Conservation (phyloP, 2,888 invertebrate genomes). For the Ceriagrion tenellum region DNA sequence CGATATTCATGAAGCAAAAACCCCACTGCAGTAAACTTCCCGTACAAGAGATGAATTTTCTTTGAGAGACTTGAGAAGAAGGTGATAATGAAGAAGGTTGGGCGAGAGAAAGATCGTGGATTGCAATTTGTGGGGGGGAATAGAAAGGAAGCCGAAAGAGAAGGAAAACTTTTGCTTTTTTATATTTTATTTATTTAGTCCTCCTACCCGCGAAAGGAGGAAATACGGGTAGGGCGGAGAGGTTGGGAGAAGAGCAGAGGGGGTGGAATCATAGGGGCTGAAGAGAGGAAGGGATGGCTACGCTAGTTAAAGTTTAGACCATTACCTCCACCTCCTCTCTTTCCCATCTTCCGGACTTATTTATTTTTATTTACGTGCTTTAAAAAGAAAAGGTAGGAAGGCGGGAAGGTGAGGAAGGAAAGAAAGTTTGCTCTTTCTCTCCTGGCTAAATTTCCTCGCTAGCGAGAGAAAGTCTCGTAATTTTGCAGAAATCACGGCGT, state of each 20-base stretch:
- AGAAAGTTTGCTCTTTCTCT: background rate
- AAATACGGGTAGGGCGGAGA: background rate
- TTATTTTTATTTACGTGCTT: background rate
- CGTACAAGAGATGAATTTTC: background rate
- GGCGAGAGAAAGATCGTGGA: too few relatives aligned
- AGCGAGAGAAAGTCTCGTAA: background rate
- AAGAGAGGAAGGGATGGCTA: background rate
- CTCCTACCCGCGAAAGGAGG: background rate
- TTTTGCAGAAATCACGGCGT: background rate
- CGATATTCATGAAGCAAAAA: too few relatives aligned
- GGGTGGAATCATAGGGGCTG: background rate
- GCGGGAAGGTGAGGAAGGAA: background rate
- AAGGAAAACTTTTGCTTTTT: constrained; percentile 14
- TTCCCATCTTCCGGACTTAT: background rate
- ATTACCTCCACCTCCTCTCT: background rate
- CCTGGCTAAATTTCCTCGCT: background rate
- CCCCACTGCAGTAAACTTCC: too few relatives aligned
- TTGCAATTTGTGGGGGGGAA: background rate
- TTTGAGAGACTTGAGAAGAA: background rate
- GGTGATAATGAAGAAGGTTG: background rate
- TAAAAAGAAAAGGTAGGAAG: background rate
- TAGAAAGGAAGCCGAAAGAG: background rate
- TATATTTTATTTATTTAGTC: too few relatives aligned
- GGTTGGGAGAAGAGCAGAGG: background rate
- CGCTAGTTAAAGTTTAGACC: constrained; percentile 22